Conservation (phyloP, 2,797 vertebrate species). For the Clarias fuscus region DNA sequence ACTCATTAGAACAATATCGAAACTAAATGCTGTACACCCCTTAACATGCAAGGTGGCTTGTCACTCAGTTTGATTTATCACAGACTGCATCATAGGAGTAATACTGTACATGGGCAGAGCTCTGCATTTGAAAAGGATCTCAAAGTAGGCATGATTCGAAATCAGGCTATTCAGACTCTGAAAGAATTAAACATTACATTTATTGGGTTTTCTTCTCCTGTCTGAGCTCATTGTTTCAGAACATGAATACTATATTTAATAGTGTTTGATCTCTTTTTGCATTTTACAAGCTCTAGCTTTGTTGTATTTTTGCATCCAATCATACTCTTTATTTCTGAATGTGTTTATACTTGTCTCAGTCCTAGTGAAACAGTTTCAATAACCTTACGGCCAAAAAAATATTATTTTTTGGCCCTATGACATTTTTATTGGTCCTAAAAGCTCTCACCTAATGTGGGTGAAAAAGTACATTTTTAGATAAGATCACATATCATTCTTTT, state of each 20-base stretch:
- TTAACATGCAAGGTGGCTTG: slow-evolving; percentile 55
- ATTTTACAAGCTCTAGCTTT: background rate
- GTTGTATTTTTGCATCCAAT: background rate
- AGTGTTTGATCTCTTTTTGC: background rate
- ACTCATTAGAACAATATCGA: background rate
- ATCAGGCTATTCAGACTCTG: background rate
- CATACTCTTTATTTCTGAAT: background rate
- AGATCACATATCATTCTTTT: no score
- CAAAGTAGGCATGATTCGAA: background rate
- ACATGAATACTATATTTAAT: background rate
- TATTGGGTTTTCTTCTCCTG: background rate
- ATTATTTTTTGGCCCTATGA: no score
- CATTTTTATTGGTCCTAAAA: no score
- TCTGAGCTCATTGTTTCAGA: background rate
- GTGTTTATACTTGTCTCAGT: background rate
- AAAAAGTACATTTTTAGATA: no score
- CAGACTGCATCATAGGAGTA: slow-evolving; percentile 1
- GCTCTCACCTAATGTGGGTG: no score
- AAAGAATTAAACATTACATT: background rate
- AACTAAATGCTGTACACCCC: slow-evolving; percentile 57
- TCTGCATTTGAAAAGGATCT: slow-evolving; percentile 7
- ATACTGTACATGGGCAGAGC: background rate
- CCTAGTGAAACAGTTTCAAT: background rate
- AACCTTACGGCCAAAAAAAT: no score
- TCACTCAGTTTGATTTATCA: slow-evolving; percentile 36